Base-by-base conservation (phyloP, 64 coral and sea anemone species). In the Actinia tenebrosa region DNA sequence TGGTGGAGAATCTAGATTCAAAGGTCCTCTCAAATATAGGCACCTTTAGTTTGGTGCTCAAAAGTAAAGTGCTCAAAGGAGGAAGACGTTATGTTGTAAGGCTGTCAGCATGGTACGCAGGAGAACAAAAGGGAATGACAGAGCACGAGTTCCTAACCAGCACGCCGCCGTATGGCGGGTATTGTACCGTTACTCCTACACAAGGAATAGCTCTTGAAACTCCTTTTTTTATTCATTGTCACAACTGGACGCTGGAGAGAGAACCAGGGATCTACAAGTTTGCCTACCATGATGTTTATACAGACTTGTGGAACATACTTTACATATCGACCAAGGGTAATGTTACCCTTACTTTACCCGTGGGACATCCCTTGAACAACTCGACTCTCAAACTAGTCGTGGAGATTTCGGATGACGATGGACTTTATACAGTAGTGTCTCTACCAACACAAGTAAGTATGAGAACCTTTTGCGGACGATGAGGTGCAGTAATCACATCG, bases 111-210 rank as follows among this genome's bases (percentile, higher is more conserved):
- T 69, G 60, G 47, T 63, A 88, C 20, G 56, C 80, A 4, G 27
- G 78, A 47, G 52, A 50, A 79, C 79, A 83, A 25, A 84, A 53
- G 2, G 91, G 94, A 9, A 55, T 95, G 11, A 53, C 90, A 22
- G 94, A 95, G 63, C 91, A 95, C 54, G 79, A 87, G 5, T 95
- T 95, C 37, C 56, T 80, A 3, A 95, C 94, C 9, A 89, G 91
- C 56, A 86, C 53, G 22, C 90, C 94, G 42, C 94, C 94, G 30
- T 59, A 46, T 7, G 91, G 87, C 1, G 94, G 94, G 27, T 87
- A 86, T 22, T 95, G 94, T 45, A 83, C 61, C 61, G 84, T 92
- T 16, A 60, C 55, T 17, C 87, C 78, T 79, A 53, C 15, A 4
- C 46, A 83, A 52, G 90, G 94, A 0, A 77, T 72, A 37, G 90